Evolutionary conservation across 2,797 vertebrate species (phyloP).

Genomic region (Leuciscus waleckii): DNA sequence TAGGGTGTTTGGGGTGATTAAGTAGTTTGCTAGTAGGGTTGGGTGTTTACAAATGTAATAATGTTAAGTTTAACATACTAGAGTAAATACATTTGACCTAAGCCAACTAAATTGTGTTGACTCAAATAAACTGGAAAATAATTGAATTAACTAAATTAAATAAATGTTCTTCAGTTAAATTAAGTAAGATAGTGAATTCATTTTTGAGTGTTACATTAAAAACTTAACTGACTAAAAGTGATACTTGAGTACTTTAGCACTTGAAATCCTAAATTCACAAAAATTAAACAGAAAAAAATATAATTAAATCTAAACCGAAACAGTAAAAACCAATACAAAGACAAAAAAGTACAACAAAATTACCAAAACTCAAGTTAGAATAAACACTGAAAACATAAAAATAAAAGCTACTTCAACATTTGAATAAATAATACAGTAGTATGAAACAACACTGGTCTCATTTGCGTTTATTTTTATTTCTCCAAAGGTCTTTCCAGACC

Average conservation of each 20-base stretch:
- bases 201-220: neutral
- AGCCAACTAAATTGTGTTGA: neutral
- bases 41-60: neutral
- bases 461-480: conserved; percentile 2
- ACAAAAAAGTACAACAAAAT: neutral
- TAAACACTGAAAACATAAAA: neutral
- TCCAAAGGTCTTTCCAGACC: neutral
- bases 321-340: neutral
- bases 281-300: neutral
- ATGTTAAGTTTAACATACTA: neutral
- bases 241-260: too few species aligned
- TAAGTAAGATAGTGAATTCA: neutral
- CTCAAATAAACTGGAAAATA: neutral
- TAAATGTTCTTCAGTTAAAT: neutral
- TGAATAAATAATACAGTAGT: too few species aligned
- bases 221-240: too few species aligned
- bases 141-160: neutral
- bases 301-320: neutral
- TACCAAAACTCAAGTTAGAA: neutral
- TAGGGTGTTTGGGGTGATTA: neutral
- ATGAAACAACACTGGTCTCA: neutral
- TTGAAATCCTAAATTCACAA: neutral
- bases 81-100: neutral
- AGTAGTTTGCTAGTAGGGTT: neutral
- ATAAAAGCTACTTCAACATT: neutral